These are phyloP conservation scores for Cylas formicarius DNA, from an alignment of 1,140 invertebrate genomes.

Conservation along the genomic window DNA sequence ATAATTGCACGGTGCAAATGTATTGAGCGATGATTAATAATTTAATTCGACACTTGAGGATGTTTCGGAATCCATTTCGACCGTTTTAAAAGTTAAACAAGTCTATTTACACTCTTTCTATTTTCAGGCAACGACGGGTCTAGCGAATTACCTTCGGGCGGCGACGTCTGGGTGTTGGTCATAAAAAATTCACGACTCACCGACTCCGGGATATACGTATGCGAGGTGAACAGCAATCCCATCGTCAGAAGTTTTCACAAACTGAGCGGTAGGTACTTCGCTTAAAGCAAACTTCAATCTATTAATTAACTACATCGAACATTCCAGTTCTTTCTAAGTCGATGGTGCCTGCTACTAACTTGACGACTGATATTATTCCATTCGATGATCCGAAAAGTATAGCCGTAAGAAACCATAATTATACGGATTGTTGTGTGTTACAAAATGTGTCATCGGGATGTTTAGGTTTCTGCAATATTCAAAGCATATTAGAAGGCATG, in stretches of 20 bases:
- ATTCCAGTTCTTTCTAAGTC: conserved; percentile 51
- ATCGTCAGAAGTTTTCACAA: conserved; percentile 67
- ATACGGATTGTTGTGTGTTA: conserved; percentile 65
- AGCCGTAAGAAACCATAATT: conserved; percentile 55
- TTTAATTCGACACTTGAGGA: too few relatives aligned
- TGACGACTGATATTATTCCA: conserved; percentile 41
- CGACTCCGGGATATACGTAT: conserved; percentile 72
- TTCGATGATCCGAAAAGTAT: conserved; percentile 20
- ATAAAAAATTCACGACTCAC: conserved; percentile 58
- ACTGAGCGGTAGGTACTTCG: conserved; percentile 54
- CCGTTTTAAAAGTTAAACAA: too few relatives aligned
- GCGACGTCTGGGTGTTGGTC: conserved; percentile 77
- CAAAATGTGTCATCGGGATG: conserved; percentile 61
- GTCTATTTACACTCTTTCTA: too few relatives aligned
- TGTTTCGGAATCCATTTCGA: too few relatives aligned
- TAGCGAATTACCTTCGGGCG: conserved; percentile 48
- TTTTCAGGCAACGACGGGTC: neutral
- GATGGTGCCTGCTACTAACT: conserved; percentile 45
- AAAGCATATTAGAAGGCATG: conserved; percentile 68
- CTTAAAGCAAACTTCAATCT: too few relatives aligned
- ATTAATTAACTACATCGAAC: too few relatives aligned
- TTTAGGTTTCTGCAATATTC: conserved; percentile 73
- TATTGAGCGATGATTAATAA: too few relatives aligned
- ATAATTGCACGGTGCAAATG: too few relatives aligned
- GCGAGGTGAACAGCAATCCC: conserved; percentile 75